Base-by-base conservation (phyloP, 2,113 vertebrate genomes). In the Varanus salvator region DNA sequence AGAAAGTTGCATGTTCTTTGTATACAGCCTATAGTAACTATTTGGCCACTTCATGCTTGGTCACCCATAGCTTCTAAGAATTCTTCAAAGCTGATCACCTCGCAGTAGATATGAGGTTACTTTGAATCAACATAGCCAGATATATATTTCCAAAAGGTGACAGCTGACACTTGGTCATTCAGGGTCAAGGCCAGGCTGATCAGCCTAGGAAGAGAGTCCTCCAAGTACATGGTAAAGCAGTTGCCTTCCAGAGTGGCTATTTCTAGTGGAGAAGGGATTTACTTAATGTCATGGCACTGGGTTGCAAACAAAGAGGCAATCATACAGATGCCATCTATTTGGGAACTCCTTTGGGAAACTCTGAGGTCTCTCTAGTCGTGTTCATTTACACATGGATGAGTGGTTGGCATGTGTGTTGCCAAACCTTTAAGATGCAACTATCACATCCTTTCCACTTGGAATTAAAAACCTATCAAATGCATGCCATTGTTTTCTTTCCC, bases 381-480 rank as follows among this genome's bases (percentile, higher is more conserved):
- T 34, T 85, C 27, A 14, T 66, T 52, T 52, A 52, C 11, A 74
- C 29, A 57, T 2, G 15, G 57, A 80, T 23, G 48, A 54, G 50
- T 34, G 11, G 75, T 44, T 88, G 66, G 71, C 34, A 19, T 27
- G 48, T 60, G 60, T 19, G 31, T 38, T 75, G 27, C 25, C 57
- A n/a, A 1, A 38, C 29, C 71, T 34, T 74, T 54, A 86, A 75
- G 50, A 21, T 21, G 34, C 64, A 52, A 44, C 19, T 48, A 82
- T 11, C 86, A 2, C 23, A 82, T 87, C 83, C 6, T 87, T 87
- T 81, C 91, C 19, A 27, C 89, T 85, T 95, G 84, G 76, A 88
- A 81, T 80, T 80, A 57, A 69, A 75, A 93, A 38, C 82, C 80
- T 4, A 85, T 87, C 66, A 76, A 7, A 38, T 21, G 0, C 34